Evolutionary conservation across 2,888 invertebrate genomes (phyloP).

Genomic region (Heteropelma amictum): DNA sequence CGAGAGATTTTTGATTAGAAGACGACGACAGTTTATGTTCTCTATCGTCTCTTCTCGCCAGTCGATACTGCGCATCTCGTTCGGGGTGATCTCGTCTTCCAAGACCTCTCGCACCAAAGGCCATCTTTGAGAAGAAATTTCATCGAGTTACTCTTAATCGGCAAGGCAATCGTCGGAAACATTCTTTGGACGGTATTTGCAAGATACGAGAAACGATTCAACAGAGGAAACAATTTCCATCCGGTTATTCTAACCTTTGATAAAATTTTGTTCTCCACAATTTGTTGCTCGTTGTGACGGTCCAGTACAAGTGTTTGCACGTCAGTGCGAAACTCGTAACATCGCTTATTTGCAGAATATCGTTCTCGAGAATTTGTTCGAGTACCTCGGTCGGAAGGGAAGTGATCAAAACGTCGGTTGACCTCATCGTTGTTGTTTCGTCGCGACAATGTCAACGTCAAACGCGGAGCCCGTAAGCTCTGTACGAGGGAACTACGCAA

Average conservation of each 20-base stretch:
- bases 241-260: conserved; percentile 72
- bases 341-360: conserved; percentile 72
- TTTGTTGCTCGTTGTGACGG: conserved; percentile 78
- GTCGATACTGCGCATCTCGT: conserved; percentile 58
- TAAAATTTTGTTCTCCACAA: conserved; percentile 79
- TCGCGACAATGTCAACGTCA: not conserved
- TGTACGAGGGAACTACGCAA: not conserved
- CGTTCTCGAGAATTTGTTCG: conserved; percentile 70
- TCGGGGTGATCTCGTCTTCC: conserved; percentile 61
- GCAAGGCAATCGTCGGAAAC: no score
- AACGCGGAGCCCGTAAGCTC: not conserved
- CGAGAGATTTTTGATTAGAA: conserved; percentile 73
- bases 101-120: conserved; percentile 74
- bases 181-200: no score
- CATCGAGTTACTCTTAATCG: no score
- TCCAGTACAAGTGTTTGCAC: conserved; percentile 79
- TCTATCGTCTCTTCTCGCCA: conserved; percentile 77
- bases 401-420: conserved; percentile 65
- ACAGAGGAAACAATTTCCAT: not conserved
- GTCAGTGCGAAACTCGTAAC: conserved; percentile 79
- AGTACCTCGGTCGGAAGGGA: conserved; percentile 70
- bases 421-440: conserved; percentile 60
- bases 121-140: conserved; percentile 75
- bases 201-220: not conserved
- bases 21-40: conserved; percentile 70